phyloP scores from a whole-genome alignment of 1,140 invertebrate species.

The Formica selysi region DNA sequence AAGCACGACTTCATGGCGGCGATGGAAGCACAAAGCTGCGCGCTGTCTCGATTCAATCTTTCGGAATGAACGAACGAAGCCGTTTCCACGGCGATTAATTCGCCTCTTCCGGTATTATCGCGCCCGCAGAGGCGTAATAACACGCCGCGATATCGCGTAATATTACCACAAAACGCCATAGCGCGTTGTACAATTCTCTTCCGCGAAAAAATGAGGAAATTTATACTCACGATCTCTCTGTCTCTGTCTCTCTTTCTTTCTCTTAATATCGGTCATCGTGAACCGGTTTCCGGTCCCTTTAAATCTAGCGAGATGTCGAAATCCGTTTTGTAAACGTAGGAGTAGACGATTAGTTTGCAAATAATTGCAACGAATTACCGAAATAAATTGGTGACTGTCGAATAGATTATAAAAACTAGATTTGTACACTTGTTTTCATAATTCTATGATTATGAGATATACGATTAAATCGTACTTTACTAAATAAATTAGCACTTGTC shows the following conservation, averaged over 20 bases:
- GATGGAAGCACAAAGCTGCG: slow-evolving; percentile 37
- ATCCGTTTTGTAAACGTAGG: neutral
- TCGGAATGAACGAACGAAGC: slow-evolving; percentile 53
- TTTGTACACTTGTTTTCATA: neutral
- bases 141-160: slow-evolving; percentile 29
- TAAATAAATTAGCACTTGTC: no score
- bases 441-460: neutral
- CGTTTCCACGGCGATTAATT: slow-evolving; percentile 58
- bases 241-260: no score
- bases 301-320: neutral
- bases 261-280: neutral
- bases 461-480: no score
- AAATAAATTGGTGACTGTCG: neutral
- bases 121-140: slow-evolving; percentile 48
- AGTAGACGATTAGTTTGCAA: neutral
- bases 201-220: slow-evolving; percentile 21
- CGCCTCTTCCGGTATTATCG: slow-evolving; percentile 55
- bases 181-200: slow-evolving; percentile 31
- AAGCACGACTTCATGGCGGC: slow-evolving; percentile 35
- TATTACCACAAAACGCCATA: neutral
- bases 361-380: slow-evolving; percentile 5
- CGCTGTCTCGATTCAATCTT: slow-evolving; percentile 52
- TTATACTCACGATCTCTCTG: slow-evolving; percentile 8
- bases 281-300: neutral
- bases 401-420: neutral